These are phyloP conservation scores for Helicoverpa assulta DNA, from an alignment of 2,888 invertebrate genomes.

Conservation along the genomic window DNA sequence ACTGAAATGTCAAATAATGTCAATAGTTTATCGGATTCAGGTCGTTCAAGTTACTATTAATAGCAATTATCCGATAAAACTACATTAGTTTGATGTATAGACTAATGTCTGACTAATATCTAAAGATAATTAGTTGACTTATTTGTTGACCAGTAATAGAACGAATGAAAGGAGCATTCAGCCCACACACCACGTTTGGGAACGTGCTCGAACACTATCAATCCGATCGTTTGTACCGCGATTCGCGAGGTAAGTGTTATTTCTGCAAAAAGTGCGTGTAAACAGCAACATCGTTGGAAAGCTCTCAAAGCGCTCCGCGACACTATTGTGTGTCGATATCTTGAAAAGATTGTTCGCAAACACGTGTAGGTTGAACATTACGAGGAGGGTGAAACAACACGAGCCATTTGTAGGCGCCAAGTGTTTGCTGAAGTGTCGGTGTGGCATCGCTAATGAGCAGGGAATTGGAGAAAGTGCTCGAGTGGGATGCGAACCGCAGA, in stretches of 20 bases:
- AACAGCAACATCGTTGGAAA: constrained; percentile 45
- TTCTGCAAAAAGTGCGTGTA: constrained; percentile 32
- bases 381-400: constrained; percentile 72
- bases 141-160: constrained; percentile 42
- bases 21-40: constrained; percentile 24
- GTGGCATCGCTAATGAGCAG: constrained; percentile 84
- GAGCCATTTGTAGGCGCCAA: constrained; percentile 81
- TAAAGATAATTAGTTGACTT: constrained; percentile 44
- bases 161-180: constrained; percentile 55
- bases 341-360: constrained; percentile 65
- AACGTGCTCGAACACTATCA: constrained; percentile 21
- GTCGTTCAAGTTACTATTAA: constrained; percentile 21
- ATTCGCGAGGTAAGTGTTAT: constrained; percentile 19
- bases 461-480: constrained; percentile 81
- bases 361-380: constrained; percentile 64
- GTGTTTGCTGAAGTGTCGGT: constrained; percentile 83
- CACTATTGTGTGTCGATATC: constrained; percentile 56
- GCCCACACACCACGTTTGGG: constrained; percentile 37
- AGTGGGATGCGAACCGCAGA: constrained; percentile 72
- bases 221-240: constrained; percentile 15
- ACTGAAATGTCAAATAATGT: constrained; percentile 32
- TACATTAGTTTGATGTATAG: constrained; percentile 25
- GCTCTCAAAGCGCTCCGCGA: constrained; percentile 31
- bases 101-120: constrained; percentile 41
- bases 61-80: constrained; percentile 32